Percentiles rank a stretch among this genome's conserved stretches.
Conservation (phyloP, 2,888 invertebrate species). For the Drosophila phalerata region DNA sequence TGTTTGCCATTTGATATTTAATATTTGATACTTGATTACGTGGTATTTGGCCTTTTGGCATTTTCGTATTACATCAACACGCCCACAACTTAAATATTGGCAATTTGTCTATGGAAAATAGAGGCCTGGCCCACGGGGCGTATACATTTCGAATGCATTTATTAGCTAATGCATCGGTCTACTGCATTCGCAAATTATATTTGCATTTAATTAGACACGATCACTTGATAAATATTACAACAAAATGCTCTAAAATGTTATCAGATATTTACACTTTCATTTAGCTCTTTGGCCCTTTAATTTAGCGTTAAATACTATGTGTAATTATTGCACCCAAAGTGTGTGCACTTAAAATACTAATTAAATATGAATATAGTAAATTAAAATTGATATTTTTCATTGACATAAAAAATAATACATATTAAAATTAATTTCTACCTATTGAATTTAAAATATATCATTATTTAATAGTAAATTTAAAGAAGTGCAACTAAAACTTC, state of each 20-base stretch:
- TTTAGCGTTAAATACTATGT: no score
- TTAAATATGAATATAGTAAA: no score
- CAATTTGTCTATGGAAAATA: neutral
- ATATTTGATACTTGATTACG: neutral
- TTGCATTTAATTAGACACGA: neutral
- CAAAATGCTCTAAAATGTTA: neutral
- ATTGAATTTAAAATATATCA: no score
- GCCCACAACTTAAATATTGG: constrained; percentile 24
- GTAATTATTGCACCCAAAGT: no score
- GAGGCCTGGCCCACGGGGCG: constrained; percentile 27
- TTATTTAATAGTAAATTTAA: no score
- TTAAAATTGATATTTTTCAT: no score
- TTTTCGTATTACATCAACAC: constrained; percentile 29
- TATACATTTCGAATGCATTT: constrained; percentile 7
- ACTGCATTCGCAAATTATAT: neutral
- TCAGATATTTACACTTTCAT: neutral
- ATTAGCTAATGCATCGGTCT: neutral
- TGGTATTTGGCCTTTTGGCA: constrained; percentile 12
- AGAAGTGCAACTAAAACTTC: no score
- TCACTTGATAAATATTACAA: constrained; percentile 3
- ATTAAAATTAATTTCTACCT: no score
- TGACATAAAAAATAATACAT: no score
- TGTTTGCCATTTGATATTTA: constrained; percentile 30
- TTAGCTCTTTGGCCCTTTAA: no score
- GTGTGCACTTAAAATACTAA: no score